A percentile compares a stretch with the other conserved stretches of the same genome.
phyloP scores from a whole-genome alignment of 2,888 invertebrate genomes.

The Chrysolina oricalcia region DNA sequence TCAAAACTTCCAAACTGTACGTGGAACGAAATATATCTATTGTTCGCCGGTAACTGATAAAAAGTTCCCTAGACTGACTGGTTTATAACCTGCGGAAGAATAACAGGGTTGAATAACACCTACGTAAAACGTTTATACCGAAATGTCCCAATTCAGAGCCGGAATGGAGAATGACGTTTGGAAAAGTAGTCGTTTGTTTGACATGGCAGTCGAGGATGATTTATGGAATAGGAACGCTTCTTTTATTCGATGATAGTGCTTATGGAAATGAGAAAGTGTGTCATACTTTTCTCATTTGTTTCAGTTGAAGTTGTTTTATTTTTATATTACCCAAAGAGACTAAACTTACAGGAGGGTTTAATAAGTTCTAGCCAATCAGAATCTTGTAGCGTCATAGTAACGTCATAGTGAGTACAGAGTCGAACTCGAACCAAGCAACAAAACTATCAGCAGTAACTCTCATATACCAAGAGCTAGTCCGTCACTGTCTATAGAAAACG shows the following conservation, averaged over 20 bases:
- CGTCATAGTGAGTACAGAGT: too few relatives aligned
- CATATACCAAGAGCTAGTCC: too few relatives aligned
- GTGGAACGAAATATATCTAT: conserved; percentile 53
- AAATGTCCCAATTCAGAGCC: conserved; percentile 22
- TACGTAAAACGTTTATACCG: conserved; percentile 35
- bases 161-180: conserved; percentile 1
- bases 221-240: neutral
- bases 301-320: neutral
- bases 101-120: conserved; percentile 52
- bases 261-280: neutral
- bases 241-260: neutral
- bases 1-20: conserved; percentile 52
- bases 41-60: conserved; percentile 47
- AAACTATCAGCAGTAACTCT: too few relatives aligned
- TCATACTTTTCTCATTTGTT: neutral
- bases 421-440: too few relatives aligned
- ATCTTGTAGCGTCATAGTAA: too few relatives aligned
- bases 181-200: conserved; percentile 4
- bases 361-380: too few relatives aligned
- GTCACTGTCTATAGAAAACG: too few relatives aligned
- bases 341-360: too few relatives aligned
- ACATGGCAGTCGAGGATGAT: neutral
- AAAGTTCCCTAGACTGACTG: conserved; percentile 47
- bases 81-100: conserved; percentile 47
- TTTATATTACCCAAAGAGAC: too few relatives aligned